phyloP scores from a whole-genome alignment of 2,113 vertebrate species.

The Chionis minor region DNA sequence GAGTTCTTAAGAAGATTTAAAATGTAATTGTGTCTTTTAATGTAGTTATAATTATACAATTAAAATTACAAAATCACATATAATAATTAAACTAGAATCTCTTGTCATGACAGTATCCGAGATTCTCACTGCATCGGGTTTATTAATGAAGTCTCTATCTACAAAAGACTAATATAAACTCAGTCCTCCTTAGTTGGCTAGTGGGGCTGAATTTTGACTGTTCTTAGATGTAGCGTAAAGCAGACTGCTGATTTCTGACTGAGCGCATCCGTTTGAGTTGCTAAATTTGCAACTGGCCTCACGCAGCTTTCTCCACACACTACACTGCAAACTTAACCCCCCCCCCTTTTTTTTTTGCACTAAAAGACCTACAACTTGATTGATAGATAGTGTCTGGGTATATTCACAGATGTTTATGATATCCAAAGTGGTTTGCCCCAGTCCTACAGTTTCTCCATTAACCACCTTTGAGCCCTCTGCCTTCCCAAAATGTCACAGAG shows the following conservation, averaged over 20 bases:
- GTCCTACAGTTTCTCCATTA: neutral
- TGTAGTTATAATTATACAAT: slow-evolving; percentile 60
- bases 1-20: slow-evolving; percentile 68
- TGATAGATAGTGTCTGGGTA: neutral
- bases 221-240: neutral
- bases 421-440: neutral
- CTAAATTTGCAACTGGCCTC: neutral
- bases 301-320: neutral
- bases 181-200: neutral
- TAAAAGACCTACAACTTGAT: neutral
- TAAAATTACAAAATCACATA: slow-evolving; percentile 59
- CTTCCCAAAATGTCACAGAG: neutral
- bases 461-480: neutral
- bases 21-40: slow-evolving; percentile 66
- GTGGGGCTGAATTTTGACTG: neutral
- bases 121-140: neutral
- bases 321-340: neutral
- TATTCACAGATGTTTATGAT: neutral
- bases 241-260: neutral
- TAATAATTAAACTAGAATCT: slow-evolving; percentile 47
- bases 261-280: neutral
- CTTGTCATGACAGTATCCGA: neutral
- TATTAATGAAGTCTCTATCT: neutral
- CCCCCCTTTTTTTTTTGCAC: neutral
- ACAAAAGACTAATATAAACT: neutral